phyloP scores from a whole-genome alignment of 2,888 invertebrate species.

The Cheilosia urbana region DNA sequence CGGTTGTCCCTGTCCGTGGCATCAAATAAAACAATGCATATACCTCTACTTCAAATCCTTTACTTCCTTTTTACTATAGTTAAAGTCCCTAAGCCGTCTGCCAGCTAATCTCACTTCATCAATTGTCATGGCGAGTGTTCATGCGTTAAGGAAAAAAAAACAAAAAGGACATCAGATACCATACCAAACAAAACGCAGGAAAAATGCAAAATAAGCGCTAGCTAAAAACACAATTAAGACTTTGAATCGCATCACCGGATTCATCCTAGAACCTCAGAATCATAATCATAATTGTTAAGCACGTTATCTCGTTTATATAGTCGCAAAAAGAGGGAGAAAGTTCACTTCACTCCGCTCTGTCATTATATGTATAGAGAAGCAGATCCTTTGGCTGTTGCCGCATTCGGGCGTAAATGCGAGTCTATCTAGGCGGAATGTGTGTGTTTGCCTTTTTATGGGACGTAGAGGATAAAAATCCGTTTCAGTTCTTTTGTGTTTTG shows the following conservation, averaged over 20 bases:
- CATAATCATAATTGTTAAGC: slow-evolving; percentile 27
- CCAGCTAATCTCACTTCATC: too few relatives aligned
- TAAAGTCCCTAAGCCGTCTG: too few relatives aligned
- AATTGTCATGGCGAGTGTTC: too few relatives aligned
- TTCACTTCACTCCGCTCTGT: not conserved
- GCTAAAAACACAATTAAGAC: slow-evolving; percentile 28
- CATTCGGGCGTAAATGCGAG: slow-evolving; percentile 8
- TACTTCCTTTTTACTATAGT: too few relatives aligned
- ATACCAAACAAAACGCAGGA: not conserved
- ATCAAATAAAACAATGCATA: too few relatives aligned
- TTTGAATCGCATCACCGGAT: slow-evolving; percentile 12
- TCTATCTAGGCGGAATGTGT: slow-evolving; percentile 6
- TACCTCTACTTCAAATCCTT: too few relatives aligned
- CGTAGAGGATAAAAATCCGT: slow-evolving; percentile 21
- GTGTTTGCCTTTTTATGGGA: slow-evolving; percentile 2
- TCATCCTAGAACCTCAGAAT: slow-evolving; percentile 5
- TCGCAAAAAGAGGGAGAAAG: not conserved
- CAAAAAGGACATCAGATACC: not conserved
- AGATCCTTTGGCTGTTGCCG: slow-evolving; percentile 18
- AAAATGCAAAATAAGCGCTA: slow-evolving; percentile 24
- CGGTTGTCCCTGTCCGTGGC: too few relatives aligned
- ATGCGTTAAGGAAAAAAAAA: not conserved
- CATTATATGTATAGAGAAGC: not conserved
- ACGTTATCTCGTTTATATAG: slow-evolving; percentile 32
- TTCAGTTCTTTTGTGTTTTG: slow-evolving; percentile 35